Evolutionary conservation across 2,888 invertebrate genomes (phyloP).

Genomic region (Melipona beecheii): DNA sequence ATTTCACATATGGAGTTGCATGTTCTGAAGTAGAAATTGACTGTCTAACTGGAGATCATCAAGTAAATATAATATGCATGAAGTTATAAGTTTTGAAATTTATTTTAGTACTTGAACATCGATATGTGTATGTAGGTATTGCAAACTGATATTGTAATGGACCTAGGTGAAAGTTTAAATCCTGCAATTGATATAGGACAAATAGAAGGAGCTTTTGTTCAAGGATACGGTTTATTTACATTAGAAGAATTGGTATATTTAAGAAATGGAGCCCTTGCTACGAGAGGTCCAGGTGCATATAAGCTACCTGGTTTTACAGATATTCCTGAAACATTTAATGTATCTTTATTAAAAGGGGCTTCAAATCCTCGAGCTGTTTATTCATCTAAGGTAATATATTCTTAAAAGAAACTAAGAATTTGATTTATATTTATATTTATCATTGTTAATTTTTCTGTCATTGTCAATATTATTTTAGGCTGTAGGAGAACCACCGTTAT

Average conservation of each 20-base stretch:
- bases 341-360: slow-evolving; percentile 95
- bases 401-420: background rate
- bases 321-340: slow-evolving; percentile 96
- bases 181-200: slow-evolving; percentile 99
- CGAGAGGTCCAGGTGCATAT: slow-evolving; percentile 96
- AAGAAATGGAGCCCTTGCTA: slow-evolving; percentile 91
- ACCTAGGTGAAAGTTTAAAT: slow-evolving; percentile 96
- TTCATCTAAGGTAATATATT: slow-evolving; percentile 92
- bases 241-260: slow-evolving; percentile 96
- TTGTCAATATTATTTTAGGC: slow-evolving; percentile 87
- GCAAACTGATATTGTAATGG: slow-evolving; percentile 97
- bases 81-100: background rate
- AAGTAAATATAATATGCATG: slow-evolving; percentile 82
- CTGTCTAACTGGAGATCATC: slow-evolving; percentile 96
- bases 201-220: slow-evolving; percentile 97
- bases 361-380: slow-evolving; percentile 96
- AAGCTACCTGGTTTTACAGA: slow-evolving; percentile 97
- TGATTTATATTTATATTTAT: background rate
- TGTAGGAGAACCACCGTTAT: slow-evolving; percentile 97
- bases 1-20: slow-evolving; percentile 94
- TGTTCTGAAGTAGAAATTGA: slow-evolving; percentile 96
- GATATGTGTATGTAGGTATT: slow-evolving; percentile 86
- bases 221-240: slow-evolving; percentile 96
- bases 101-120: background rate
- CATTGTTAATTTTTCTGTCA: background rate